Conservation (phyloP, 2,797 vertebrate genomes). For the Scleropages formosus region DNA sequence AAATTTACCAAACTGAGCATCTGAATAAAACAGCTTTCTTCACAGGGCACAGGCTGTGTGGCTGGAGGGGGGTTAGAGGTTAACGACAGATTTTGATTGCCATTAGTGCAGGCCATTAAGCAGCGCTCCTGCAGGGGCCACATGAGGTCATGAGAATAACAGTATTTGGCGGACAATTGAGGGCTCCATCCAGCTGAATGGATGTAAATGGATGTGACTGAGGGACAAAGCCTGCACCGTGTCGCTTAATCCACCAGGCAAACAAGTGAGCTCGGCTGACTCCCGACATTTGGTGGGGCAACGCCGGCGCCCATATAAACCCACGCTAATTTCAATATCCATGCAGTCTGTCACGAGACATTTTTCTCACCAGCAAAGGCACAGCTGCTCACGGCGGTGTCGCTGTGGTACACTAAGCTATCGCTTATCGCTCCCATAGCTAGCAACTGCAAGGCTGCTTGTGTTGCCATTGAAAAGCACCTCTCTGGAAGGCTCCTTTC, state of each 20-base stretch:
- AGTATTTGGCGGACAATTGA: constrained; percentile 54
- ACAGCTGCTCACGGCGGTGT: neutral
- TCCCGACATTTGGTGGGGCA: neutral
- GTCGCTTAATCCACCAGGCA: constrained; percentile 55
- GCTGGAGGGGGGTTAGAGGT: constrained; percentile 41
- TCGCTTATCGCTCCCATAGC: neutral
- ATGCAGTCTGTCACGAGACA: neutral
- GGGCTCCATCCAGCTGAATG: constrained; percentile 49
- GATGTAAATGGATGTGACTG: constrained; percentile 54
- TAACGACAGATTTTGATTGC: constrained; percentile 59
- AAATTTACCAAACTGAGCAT: neutral
- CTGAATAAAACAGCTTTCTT: neutral
- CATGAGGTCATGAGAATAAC: constrained; percentile 72
- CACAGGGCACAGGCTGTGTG: neutral
- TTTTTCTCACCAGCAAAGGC: neutral
- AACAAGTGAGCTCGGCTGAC: constrained; percentile 42
- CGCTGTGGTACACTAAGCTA: neutral
- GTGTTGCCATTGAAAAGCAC: too few species aligned
- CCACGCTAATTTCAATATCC: neutral
- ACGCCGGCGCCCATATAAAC: neutral
- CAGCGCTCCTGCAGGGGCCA: constrained; percentile 55
- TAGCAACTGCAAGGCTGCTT: neutral
- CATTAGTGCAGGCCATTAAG: constrained; percentile 72
- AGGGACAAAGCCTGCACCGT: constrained; percentile 51
- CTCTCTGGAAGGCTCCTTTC: neutral